A percentile compares a stretch with the other conserved stretches of the same genome.
phyloP scores from a whole-genome alignment of 2,113 vertebrate species.

The Antennarius striatus region DNA sequence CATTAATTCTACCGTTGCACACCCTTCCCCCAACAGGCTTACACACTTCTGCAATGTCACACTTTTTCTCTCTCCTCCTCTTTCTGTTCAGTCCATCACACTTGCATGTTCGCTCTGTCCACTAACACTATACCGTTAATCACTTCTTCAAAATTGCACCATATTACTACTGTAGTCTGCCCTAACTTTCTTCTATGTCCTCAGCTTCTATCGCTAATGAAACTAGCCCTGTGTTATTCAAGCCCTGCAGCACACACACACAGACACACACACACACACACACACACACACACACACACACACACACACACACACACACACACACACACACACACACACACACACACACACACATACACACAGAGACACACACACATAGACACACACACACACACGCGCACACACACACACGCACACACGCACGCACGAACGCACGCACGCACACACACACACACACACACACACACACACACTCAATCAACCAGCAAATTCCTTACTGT shows the following conservation, averaged over 20 bases:
- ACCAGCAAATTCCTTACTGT: conserved; percentile 61
- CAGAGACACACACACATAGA: conserved; percentile 9
- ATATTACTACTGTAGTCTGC: conserved; percentile 28
- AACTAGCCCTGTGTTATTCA: conserved; percentile 57
- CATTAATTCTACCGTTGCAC: background rate
- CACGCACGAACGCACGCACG: conserved; percentile 13
- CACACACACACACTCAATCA: conserved; percentile 47
- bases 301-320: conserved; percentile 13
- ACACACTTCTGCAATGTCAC: background rate
- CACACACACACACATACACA: conserved; percentile 1
- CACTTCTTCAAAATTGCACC: conserved; percentile 20
- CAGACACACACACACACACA: conserved; percentile 1
- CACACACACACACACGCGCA: background rate
- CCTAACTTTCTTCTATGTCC: conserved; percentile 41
- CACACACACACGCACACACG: too few relatives aligned
- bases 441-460: conserved; percentile 5
- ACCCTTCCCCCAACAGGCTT: too few relatives aligned
- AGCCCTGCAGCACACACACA: conserved; percentile 34
- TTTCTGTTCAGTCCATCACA: background rate
- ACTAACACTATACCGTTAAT: conserved; percentile 7
- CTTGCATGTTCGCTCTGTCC: conserved; percentile 19
- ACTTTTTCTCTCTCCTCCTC: background rate
- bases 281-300: too few relatives aligned
- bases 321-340: conserved; percentile 3
- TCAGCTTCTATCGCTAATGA: conserved; percentile 32